Evolutionary conservation across 2,797 vertebrate genomes (phyloP).

Genomic region (Rhabdophis nuchalis): DNA sequence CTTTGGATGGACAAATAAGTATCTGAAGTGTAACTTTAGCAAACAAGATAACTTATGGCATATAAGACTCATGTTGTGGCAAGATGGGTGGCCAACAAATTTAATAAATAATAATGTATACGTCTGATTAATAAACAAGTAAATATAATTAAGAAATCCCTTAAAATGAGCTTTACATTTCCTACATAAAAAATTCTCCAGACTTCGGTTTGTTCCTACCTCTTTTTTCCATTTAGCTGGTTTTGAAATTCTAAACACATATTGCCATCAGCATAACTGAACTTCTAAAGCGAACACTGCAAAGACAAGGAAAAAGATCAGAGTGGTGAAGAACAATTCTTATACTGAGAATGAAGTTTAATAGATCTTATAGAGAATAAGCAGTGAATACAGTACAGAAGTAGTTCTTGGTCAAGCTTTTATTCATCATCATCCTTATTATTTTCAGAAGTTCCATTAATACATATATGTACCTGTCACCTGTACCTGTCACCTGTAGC

Average conservation of each 20-base stretch:
- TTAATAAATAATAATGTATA: neutral
- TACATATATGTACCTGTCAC: no score
- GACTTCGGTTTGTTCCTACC: neutral
- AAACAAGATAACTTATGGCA: neutral
- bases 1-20: neutral
- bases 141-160: neutral
- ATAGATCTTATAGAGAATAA: neutral
- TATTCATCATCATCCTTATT: neutral
- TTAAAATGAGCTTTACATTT: neutral
- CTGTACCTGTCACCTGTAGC: no score
- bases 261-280: neutral
- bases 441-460: neutral
- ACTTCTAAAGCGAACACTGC: neutral
- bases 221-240: neutral
- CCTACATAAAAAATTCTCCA: accelerated
- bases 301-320: neutral
- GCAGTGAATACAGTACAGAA: neutral
- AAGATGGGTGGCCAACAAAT: neutral
- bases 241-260: accelerated
- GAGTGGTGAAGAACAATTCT: neutral
- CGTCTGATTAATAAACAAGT: neutral
- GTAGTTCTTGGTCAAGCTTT: neutral
- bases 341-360: neutral
- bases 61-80: neutral
- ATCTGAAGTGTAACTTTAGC: neutral